Evolutionary conservation across 2,888 invertebrate genomes (phyloP).

Genomic region (Amaurobius ferox): DNA sequence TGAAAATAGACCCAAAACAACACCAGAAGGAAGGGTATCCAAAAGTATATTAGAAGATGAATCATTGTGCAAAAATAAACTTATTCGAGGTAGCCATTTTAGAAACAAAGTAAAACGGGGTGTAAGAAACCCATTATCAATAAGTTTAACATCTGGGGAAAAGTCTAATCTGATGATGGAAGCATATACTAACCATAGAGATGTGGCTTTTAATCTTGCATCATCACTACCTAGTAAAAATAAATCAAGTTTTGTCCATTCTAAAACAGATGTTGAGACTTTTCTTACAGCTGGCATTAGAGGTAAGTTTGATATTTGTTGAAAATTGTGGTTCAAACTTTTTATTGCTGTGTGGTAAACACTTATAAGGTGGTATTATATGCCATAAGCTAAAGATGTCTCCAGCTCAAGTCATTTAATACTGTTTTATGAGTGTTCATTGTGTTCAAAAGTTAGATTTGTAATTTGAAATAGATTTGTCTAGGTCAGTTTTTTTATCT

Average conservation of each 20-base stretch:
- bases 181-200: slow-evolving; percentile 20
- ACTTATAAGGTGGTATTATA: too few species aligned
- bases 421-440: too few species aligned
- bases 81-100: neutral
- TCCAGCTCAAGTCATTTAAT: too few species aligned
- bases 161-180: slow-evolving; percentile 39
- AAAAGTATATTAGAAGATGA: neutral
- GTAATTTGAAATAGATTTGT: too few species aligned
- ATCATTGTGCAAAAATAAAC: neutral
- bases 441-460: too few species aligned
- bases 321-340: too few species aligned
- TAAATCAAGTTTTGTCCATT: slow-evolving; percentile 2
- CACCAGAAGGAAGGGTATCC: slow-evolving; percentile 22
- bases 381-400: too few species aligned
- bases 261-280: slow-evolving; percentile 12
- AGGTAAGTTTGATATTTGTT: slow-evolving; percentile 25
- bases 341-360: too few species aligned
- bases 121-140: slow-evolving; percentile 36
- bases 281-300: slow-evolving; percentile 16
- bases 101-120: slow-evolving; percentile 25
- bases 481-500: too few species aligned
- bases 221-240: slow-evolving; percentile 19
- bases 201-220: slow-evolving; percentile 16
- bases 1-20: slow-evolving; percentile 64
- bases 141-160: slow-evolving; percentile 23